phyloP scores from a whole-genome alignment of 2,888 invertebrate genomes.

The Leptarthrus brevirostris region DNA sequence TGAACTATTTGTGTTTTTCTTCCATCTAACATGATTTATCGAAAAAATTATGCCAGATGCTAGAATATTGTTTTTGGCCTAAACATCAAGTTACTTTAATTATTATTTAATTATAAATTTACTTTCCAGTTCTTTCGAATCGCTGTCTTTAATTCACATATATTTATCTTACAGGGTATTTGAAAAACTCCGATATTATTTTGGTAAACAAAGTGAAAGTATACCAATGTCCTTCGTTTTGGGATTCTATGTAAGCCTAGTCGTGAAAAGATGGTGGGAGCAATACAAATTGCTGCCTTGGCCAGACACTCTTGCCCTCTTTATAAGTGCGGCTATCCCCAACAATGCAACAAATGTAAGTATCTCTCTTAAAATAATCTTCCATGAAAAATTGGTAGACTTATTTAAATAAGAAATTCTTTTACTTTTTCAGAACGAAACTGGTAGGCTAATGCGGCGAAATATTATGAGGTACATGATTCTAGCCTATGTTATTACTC shows the following conservation, averaged over 20 bases:
- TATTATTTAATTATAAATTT: too few relatives aligned
- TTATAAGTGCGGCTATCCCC: slow-evolving; percentile 90
- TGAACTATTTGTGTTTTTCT: too few relatives aligned
- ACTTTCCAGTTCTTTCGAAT: too few relatives aligned
- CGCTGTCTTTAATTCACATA: too few relatives aligned
- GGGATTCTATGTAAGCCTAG: slow-evolving; percentile 92
- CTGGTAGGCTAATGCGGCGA: slow-evolving; percentile 87
- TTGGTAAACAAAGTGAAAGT: slow-evolving; percentile 86
- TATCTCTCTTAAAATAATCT: slow-evolving; percentile 3
- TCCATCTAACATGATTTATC: too few relatives aligned
- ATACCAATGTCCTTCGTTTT: slow-evolving; percentile 96
- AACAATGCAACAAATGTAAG: slow-evolving; percentile 76
- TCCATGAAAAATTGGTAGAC: too few relatives aligned
- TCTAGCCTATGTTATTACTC: slow-evolving; percentile 87
- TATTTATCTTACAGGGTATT: slow-evolving; percentile 87
- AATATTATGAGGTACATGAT: slow-evolving; percentile 92
- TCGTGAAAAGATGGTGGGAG: slow-evolving; percentile 96
- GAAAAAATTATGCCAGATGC: too few relatives aligned
- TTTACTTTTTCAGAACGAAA: slow-evolving; percentile 80
- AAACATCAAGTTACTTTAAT: too few relatives aligned
- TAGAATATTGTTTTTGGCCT: too few relatives aligned
- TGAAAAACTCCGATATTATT: slow-evolving; percentile 86
- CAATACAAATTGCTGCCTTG: slow-evolving; percentile 92
- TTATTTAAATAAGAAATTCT: slow-evolving; percentile 18
- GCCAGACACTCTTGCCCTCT: slow-evolving; percentile 93